These are phyloP conservation scores for Trachemys scripta DNA, from an alignment of 2,113 vertebrate species.

Conservation along the genomic window DNA sequence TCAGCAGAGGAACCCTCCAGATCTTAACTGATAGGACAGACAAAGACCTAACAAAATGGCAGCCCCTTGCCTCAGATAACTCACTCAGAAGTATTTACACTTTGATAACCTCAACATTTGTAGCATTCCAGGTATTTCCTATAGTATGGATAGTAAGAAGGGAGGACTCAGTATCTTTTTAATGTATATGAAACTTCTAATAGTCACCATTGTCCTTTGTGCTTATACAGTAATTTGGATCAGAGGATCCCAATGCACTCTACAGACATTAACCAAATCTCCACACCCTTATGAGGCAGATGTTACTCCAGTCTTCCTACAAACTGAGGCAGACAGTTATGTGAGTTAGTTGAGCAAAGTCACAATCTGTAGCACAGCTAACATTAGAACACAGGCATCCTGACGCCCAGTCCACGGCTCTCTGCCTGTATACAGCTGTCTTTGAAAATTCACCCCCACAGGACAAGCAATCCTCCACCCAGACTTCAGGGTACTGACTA, in stretches of 20 bases:
- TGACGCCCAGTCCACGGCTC: not conserved
- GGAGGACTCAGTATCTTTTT: not conserved
- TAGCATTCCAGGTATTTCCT: not conserved
- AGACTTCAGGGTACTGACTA: not conserved
- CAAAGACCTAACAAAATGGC: not conserved
- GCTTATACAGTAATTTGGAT: not conserved
- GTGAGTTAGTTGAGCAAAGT: not conserved
- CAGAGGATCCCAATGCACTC: not conserved
- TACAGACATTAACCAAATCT: not conserved
- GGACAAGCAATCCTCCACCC: too few species aligned
- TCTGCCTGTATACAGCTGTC: not conserved
- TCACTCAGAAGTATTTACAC: not conserved
- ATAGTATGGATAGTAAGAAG: not conserved
- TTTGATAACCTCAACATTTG: not conserved
- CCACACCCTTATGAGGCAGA: fast-evolving
- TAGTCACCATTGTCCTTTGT: not conserved
- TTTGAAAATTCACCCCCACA: not conserved
- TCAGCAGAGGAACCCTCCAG: fast-evolving
- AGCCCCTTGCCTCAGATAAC: not conserved
- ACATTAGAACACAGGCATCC: fast-evolving
- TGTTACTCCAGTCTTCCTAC: not conserved
- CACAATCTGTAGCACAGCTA: not conserved
- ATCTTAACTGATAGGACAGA: not conserved
- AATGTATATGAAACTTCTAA: not conserved
- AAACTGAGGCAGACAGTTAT: not conserved